phyloP scores from a whole-genome alignment of 2,797 vertebrate genomes.

The Halcyon smyrnensis region DNA sequence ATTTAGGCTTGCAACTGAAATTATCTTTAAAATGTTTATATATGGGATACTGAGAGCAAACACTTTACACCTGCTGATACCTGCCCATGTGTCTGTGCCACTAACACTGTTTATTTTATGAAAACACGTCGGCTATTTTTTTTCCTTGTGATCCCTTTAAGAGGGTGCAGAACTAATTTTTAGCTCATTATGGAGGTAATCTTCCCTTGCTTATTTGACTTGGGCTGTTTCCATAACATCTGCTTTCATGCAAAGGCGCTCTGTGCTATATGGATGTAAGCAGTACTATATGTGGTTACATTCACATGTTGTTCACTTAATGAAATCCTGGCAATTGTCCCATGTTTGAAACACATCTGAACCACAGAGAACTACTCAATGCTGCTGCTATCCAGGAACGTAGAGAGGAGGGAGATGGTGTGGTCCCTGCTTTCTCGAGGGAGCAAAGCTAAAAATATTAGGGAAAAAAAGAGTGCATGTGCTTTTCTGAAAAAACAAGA shows the following conservation, averaged over 20 bases:
- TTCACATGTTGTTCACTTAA: conserved; percentile 72
- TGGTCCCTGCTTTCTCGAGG: neutral
- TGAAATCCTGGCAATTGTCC: conserved; percentile 66
- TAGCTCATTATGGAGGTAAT: conserved; percentile 70
- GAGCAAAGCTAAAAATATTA: neutral
- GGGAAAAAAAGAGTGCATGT: fast-evolving
- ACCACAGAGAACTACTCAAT: conserved; percentile 31
- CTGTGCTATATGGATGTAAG: conserved; percentile 26
- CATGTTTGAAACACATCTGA: conserved; percentile 59
- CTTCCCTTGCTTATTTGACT: conserved; percentile 71
- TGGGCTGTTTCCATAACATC: conserved; percentile 71
- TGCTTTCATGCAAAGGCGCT: conserved; percentile 59
- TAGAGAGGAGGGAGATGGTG: neutral
- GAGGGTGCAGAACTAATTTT: conserved; percentile 65
- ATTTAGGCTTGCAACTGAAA: neutral
- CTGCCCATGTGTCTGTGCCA: neutral
- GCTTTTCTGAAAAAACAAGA: neutral
- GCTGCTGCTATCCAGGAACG: conserved; percentile 59
- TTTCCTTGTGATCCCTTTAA: conserved; percentile 19
- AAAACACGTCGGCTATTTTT: neutral
- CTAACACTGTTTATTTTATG: conserved; percentile 21
- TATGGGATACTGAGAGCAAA: neutral
- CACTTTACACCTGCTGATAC: conserved; percentile 44
- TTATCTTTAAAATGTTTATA: neutral
- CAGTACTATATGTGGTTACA: conserved; percentile 54